These are phyloP conservation scores for Actinernus sp. DNA, from an alignment of 92 coral and sea anemone species.

Conservation along the genomic window DNA sequence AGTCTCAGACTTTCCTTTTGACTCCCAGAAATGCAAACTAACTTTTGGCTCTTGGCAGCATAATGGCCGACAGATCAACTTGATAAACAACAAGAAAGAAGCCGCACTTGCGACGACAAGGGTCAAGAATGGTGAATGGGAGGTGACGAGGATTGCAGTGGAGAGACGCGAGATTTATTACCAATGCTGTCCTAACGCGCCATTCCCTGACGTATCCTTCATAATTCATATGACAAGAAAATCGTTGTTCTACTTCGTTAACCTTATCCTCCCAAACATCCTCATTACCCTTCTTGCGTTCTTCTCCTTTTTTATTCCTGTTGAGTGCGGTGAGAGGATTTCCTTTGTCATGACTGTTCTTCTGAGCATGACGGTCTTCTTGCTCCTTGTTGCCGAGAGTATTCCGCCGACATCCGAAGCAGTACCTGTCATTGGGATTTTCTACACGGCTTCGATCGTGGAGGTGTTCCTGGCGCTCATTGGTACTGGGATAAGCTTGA, in stretches of 20 bases:
- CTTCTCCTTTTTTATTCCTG: slow-evolving; percentile 72
- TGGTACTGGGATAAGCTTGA: slow-evolving; percentile 56
- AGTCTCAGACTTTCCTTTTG: slow-evolving; percentile 62
- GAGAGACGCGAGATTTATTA: slow-evolving; percentile 25
- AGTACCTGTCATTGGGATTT: slow-evolving; percentile 61
- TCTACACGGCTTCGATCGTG: slow-evolving; percentile 54
- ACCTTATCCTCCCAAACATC: slow-evolving; percentile 57
- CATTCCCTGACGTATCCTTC: slow-evolving; percentile 55
- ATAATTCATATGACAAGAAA: slow-evolving; percentile 52
- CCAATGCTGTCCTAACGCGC: slow-evolving; percentile 27
- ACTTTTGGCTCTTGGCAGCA: slow-evolving; percentile 64
- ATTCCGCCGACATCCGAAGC: slow-evolving; percentile 75
- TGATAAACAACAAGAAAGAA: slow-evolving; percentile 33
- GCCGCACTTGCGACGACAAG: slow-evolving; percentile 43
- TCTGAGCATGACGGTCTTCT: slow-evolving; percentile 67
- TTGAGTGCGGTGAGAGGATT: slow-evolving; percentile 69
- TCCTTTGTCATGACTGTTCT: slow-evolving; percentile 69
- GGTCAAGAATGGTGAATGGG: slow-evolving; percentile 66
- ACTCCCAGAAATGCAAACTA: slow-evolving; percentile 43
- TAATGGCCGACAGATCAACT: slow-evolving; percentile 38
- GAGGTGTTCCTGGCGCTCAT: slow-evolving; percentile 65
- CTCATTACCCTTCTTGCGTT: slow-evolving; percentile 63
- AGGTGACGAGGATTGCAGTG: slow-evolving; percentile 29
- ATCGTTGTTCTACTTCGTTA: slow-evolving; percentile 54
- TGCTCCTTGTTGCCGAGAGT: slow-evolving; percentile 62